Percentiles rank a stretch among this genome's conserved stretches.
phyloP scores from a whole-genome alignment of 2,113 vertebrate genomes.

The Lipophrys pholis region DNA sequence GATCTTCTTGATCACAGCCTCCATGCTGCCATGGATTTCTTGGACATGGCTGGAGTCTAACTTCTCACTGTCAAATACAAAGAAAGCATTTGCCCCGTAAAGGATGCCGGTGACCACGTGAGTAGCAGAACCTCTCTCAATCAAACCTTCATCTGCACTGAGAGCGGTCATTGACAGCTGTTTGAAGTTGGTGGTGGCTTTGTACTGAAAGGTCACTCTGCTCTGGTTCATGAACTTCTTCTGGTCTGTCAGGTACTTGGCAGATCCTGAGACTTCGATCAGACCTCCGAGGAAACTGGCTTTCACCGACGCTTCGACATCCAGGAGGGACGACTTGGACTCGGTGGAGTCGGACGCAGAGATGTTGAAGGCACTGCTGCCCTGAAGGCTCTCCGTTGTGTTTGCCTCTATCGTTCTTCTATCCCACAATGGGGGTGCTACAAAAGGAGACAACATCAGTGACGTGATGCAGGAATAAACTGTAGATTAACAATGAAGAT shows the following conservation, averaged over 20 bases:
- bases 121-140: constrained; percentile 1
- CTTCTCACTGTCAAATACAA: constrained; percentile 58
- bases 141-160: fast-evolving
- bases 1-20: constrained; percentile 37
- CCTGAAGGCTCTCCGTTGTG: background rate
- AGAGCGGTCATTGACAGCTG: background rate
- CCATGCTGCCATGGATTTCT: background rate
- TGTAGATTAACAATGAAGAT: too few species aligned
- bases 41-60: background rate
- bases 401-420: background rate
- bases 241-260: constrained; percentile 26
- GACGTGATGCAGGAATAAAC: background rate
- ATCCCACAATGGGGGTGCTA: constrained; percentile 6
- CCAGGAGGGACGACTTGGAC: constrained; percentile 10
- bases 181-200: constrained; percentile 26
- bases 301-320: constrained; percentile 28
- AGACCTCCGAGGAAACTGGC: constrained; percentile 31
- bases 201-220: constrained; percentile 41
- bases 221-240: constrained; percentile 10
- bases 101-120: constrained; percentile 56
- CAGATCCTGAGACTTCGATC: constrained; percentile 52
- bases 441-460: background rate
- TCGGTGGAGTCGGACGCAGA: constrained; percentile 30
- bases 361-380: background rate
- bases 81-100: constrained; percentile 59